Base-by-base conservation (phyloP, 2,797 vertebrate species). In the Valencia hispanica region DNA sequence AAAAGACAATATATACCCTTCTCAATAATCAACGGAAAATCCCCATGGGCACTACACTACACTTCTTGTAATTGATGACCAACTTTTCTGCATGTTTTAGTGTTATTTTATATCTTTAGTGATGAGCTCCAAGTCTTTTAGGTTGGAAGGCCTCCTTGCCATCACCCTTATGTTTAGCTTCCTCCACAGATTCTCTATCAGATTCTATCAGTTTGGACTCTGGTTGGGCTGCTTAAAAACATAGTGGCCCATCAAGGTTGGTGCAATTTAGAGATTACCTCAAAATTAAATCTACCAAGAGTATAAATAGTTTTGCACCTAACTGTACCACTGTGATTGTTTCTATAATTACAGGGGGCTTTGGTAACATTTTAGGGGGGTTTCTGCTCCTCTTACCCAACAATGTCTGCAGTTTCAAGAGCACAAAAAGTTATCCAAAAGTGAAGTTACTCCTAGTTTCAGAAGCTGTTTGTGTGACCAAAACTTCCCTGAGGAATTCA, bases 381-480 rank as follows among this genome's bases (percentile, higher is more conserved):
- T 22, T 22, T 63, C 36, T n/a, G 22, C 25, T 45, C 12, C n/a
- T 0, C 25, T 65, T 22, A 39, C 34, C 34, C 18, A 65, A 12
- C 34, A 65, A 36, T 36, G 34, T 43, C 12, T 43, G n/a, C 8
- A 25, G 25, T 12, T 55, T 39, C 11, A 70, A 7, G 4, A 2
- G 9, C 5, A 5, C 4, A 53, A 53, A 0, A 53, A 5, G 8
- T 30, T 20, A 2, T 15, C 59, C 17, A 30, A 8, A n/a, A 73
- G 14, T 15, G 30, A 27, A 20, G 66, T 20, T 17, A 53, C 51
- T 71, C 51, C 1, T 48, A 17, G 20, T 30, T 5, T 75, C 3
- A 36, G 22, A 69, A 73, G 45, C 27, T 57, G 72, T 34, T 34
- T 53, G 18, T 80, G 72, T 79, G 73, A 75, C 51, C 1, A 34